Evolutionary conservation across 2,888 invertebrate genomes (phyloP), one percentile per base, ranked within the genome.

Genomic region (Nomada ruficornis): DNA sequence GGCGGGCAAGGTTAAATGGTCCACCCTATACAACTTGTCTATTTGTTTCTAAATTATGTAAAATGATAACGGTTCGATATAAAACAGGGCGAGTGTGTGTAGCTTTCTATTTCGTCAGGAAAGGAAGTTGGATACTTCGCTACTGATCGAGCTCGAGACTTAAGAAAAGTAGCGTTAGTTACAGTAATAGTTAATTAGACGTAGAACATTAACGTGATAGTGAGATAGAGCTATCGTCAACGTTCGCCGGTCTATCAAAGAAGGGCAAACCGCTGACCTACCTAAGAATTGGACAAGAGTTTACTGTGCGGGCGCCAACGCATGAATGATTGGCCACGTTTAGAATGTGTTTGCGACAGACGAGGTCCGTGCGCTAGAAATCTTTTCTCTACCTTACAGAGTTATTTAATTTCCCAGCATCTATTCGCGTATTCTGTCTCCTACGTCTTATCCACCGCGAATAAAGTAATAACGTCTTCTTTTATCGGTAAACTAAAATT

Each of bases 281-380:
- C 86, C 92, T 93, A 93, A 92, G 90, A 93, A 93, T 91, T 94
- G 94, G 94, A 93, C 94, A 94, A 93, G 94, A 93, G 92, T 93
- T 91, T 92, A 94, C 93, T 93, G 94, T 94, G 93, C 93, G 93
- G 94, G 93, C 92, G 93, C 93, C 94, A 93, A 92, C 79, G 83
- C 83, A 87, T 89, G 86, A 91, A 89, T 85, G 87, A 92, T 91
- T 93, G 92, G 92, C 93, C 90, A 92, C 90, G 88, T 90, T 90
- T 90, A 88, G 86, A 86, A 84, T 82, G 81, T 84, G 81, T 87
- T 36, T 86, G 82, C 85, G 76, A 73, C 81, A 82, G 77, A 83
- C 74, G 47, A 75, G 44, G 68, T 80, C 86, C 85, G 81, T 65
- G 79, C 85, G 88, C 85, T 86, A 82, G 74, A 84, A 86, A 77